Evolutionary conservation across 2,888 invertebrate species (phyloP), one percentile per base, ranked within the genome.

Genomic region (Hipparchia sbordonii): DNA sequence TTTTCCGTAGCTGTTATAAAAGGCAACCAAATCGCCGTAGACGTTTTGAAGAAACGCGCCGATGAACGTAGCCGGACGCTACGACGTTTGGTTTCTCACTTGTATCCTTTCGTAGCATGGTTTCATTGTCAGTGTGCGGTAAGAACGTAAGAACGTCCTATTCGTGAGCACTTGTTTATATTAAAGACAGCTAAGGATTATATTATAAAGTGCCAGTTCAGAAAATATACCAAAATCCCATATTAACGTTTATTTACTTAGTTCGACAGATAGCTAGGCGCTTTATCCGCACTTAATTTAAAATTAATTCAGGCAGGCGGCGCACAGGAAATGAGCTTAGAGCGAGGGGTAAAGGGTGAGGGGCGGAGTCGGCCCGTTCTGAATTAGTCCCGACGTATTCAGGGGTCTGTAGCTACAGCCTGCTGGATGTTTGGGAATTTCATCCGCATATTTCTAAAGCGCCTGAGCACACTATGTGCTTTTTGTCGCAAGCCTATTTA

Each of bases 271-370:
- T 77, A 74, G 79, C 76, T 77, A 74, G 79, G 74, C 85, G 89
- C 89, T 90, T 92, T 94, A 94, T 94, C 94, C 94, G 90, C 90
- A 91, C 92, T 95, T 95, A 95, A 95, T 95, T 95, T 95, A 95
- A 95, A 95, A 95, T 95, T 95, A 95, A 95, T 95, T 95, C 95
- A 94, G 94, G 94, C 95, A 95, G 95, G 94, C 95, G 95, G 95
- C 94, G 92, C 93, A 89, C 95, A 86, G 95, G 95, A 95, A 95
- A 95, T 95, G 95, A 95, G 95, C 94, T 95, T 95, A 95, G 95
- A 95, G 94, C 87, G 79, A 79, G 81, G 82, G 79, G 82, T 77
- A 77, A 74, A 79, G 75, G 78, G 77, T 74, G 74, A 72, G 76
- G 77, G 71, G 72, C 76, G 77, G 79, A 74, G 74, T 75, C 71